Evolutionary conservation across 2,113 vertebrate genomes (phyloP).

Genomic region (Odobenus rosmarus): DNA sequence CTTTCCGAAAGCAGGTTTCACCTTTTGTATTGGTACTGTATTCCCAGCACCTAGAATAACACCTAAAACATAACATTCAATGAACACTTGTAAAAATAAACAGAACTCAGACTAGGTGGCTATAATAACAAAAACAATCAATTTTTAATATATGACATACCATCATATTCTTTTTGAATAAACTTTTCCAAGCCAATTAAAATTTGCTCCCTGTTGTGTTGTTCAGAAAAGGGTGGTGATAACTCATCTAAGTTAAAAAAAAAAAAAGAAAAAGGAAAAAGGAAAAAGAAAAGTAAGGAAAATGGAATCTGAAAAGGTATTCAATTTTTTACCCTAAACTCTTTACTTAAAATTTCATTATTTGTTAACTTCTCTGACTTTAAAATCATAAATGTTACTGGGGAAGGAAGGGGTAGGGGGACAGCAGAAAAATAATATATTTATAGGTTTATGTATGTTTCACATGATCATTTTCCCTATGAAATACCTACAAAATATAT

Average conservation of each 20-base stretch:
- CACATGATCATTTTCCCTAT: background rate
- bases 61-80: conserved; percentile 42
- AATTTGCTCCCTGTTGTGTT: conserved; percentile 97
- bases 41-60: background rate
- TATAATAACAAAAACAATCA: conserved; percentile 43
- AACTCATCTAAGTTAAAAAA: conserved; percentile 90
- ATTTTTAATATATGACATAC: conserved; percentile 85
- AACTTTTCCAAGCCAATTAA: conserved; percentile 95
- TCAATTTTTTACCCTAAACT: conserved; percentile 50
- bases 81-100: conserved; percentile 48
- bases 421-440: conserved; percentile 32
- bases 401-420: background rate
- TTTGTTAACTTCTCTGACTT: conserved; percentile 38
- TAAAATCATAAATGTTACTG: conserved; percentile 41
- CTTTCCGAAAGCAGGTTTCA: background rate
- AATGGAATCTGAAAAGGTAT: conserved; percentile 44
- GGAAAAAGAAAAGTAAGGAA: conserved; percentile 25
- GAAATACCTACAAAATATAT: background rate
- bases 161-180: conserved; percentile 97
- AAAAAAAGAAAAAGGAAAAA: conserved; percentile 74
- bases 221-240: conserved; percentile 92
- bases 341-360: conserved; percentile 45
- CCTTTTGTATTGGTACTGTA: conserved; percentile 37
- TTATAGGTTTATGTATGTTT: conserved; percentile 50
- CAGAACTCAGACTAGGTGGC: conserved; percentile 34